A percentile compares a stretch with the other conserved stretches of the same genome.
These are phyloP conservation scores for Leptopilina drosophilae DNA, from an alignment of 2,888 invertebrate species.

Conservation along the genomic window DNA sequence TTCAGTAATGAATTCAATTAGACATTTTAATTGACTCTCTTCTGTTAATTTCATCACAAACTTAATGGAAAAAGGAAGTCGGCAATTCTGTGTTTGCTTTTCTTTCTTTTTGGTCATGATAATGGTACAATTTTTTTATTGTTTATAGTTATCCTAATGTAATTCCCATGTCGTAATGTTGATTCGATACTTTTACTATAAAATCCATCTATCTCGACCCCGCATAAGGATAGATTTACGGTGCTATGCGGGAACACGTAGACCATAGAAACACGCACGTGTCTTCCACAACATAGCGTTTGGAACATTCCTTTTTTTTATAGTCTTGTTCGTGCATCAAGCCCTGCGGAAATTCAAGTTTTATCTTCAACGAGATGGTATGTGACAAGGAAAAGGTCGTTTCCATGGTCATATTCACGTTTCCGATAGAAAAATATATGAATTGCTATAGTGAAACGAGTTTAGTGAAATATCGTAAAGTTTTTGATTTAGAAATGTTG, in stretches of 20 bases:
- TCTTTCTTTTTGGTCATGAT: too few species aligned
- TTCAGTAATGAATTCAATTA: too few species aligned
- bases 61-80: too few species aligned
- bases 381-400: conserved; percentile 23
- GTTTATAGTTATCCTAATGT: background rate
- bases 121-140: background rate
- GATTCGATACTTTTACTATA: conserved; percentile 21
- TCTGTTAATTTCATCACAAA: too few species aligned
- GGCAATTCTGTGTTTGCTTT: too few species aligned
- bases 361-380: conserved; percentile 14
- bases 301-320: conserved; percentile 28
- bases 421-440: conserved; percentile 21
- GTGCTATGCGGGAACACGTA: conserved; percentile 36
- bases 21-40: too few species aligned
- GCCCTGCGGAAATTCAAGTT: conserved; percentile 18
- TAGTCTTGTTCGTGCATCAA: conserved; percentile 20
- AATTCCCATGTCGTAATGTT: conserved; percentile 17
- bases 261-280: conserved; percentile 27
- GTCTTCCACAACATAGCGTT: conserved; percentile 13
- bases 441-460: background rate
- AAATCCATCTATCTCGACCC: conserved; percentile 14
- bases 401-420: conserved; percentile 17
- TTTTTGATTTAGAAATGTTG: background rate
- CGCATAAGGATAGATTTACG: conserved; percentile 27
- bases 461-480: conserved; percentile 1